Evolutionary conservation across 2,888 invertebrate genomes (phyloP), one percentile per base, ranked within the genome.

Genomic region (Drosophila tanythrix): DNA sequence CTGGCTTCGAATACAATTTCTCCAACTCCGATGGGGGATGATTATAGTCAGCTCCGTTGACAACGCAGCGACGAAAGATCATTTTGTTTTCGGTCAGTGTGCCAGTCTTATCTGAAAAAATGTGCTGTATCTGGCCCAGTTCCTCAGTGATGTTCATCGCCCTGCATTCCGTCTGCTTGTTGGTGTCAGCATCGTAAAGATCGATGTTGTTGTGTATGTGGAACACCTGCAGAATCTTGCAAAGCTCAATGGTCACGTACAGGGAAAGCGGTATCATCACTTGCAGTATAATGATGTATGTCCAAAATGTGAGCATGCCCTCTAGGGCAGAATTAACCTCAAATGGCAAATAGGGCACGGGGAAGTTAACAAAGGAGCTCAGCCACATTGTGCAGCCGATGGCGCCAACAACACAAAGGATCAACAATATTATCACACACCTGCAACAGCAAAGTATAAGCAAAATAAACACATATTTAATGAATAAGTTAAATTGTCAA

Each of bases 71-170:
- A 66, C 98, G 95, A 93, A 99, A 99, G 90, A 98, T 95, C 99
- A 99, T 99, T 93, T 98, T 96, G 93, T 99, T 99, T 93, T 99
- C 99, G 0, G 99, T 99, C 66, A 99, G 94, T 2, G 99, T 99
- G 8, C 99, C 99, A 1, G 99, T 99, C 94, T 99, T 99, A 93
- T 99, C 99, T 13, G 98, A 98, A 94, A 99, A 99, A 78, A 99
- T 95, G 91, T 99, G 99, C 90, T 98, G 96, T 57, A 97, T 95
- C 94, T 99, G 99, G 2, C 99, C 99, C 83, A 99, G 94, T 93
- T 99, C 99, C 93, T 99, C 99, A 0, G 99, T 98, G 77, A 99
- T 99, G 93, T 99, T 99, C 91, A 98, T 95, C 50, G 99, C 98
- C 48, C 98, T 96, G 92, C 99, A 99, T 93, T 98, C 96, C 64